These are phyloP conservation scores for Pachycephus smyrnensis DNA, from an alignment of 2,888 invertebrate species.

Conservation along the genomic window DNA sequence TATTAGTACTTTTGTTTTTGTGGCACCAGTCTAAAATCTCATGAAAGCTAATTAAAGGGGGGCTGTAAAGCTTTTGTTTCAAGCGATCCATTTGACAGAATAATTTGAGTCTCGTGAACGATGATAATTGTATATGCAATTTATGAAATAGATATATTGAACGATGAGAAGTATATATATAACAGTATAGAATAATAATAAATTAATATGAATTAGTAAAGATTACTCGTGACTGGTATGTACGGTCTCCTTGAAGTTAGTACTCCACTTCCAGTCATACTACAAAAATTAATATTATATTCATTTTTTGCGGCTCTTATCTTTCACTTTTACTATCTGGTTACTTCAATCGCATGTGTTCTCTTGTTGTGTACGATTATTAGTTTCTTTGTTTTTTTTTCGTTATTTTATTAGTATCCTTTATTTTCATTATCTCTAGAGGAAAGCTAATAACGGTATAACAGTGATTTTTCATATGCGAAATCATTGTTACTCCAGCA, in stretches of 20 bases:
- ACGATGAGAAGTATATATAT: slow-evolving; percentile 50
- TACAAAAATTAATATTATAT: slow-evolving; percentile 70
- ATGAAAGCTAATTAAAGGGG: neutral
- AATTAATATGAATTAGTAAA: slow-evolving; percentile 60
- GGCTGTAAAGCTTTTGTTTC: slow-evolving; percentile 17
- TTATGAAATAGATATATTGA: slow-evolving; percentile 59
- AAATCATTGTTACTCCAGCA: slow-evolving; percentile 32
- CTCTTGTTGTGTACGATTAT: neutral
- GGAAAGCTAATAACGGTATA: slow-evolving; percentile 11
- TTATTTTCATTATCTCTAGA: slow-evolving; percentile 20
- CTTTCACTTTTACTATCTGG: slow-evolving; percentile 8
- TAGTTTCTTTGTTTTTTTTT: slow-evolving; percentile 9
- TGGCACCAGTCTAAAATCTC: neutral
- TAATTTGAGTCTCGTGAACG: slow-evolving; percentile 50
- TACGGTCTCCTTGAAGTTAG: slow-evolving; percentile 97
- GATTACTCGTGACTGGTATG: slow-evolving; percentile 84
- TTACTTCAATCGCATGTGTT: slow-evolving; percentile 8
- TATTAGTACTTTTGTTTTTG: neutral
- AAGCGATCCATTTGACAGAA: slow-evolving; percentile 46
- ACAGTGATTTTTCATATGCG: slow-evolving; percentile 28
- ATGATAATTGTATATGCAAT: slow-evolving; percentile 54
- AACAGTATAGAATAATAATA: slow-evolving; percentile 60
- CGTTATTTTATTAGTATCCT: neutral
- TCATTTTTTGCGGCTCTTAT: slow-evolving; percentile 42
- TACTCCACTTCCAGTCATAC: slow-evolving; percentile 97